Evolutionary conservation across 2,888 invertebrate species (phyloP).

Genomic region (Autographa gamma): DNA sequence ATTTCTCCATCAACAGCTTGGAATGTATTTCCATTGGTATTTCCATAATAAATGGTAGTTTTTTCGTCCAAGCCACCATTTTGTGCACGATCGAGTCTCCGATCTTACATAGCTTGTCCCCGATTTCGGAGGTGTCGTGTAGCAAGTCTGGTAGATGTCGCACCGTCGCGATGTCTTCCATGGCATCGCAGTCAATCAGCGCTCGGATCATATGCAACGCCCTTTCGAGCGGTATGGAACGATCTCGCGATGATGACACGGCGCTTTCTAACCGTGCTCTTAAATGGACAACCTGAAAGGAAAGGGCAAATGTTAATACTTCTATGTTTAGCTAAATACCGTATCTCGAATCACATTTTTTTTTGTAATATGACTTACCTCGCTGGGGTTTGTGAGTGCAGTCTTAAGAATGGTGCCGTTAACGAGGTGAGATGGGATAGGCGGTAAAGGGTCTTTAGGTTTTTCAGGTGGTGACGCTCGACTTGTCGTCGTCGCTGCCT

Average conservation of each 20-base stretch:
- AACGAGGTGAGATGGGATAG: slow-evolving; percentile 93
- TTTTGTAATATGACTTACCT: slow-evolving; percentile 80
- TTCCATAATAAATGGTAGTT: slow-evolving; percentile 98
- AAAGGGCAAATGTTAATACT: slow-evolving; percentile 36
- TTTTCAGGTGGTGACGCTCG: slow-evolving; percentile 85
- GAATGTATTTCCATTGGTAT: slow-evolving; percentile 98
- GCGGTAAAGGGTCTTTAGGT: slow-evolving; percentile 86
- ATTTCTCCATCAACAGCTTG: slow-evolving; percentile 98
- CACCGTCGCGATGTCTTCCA: slow-evolving; percentile 98
- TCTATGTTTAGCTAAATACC: slow-evolving; percentile 6
- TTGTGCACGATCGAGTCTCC: slow-evolving; percentile 99
- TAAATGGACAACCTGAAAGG: slow-evolving; percentile 92
- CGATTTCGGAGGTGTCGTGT: slow-evolving; percentile 96
- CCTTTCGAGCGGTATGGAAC: slow-evolving; percentile 94
- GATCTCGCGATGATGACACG: slow-evolving; percentile 95
- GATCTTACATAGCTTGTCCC: slow-evolving; percentile 97
- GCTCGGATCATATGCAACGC: slow-evolving; percentile 96
- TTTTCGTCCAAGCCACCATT: slow-evolving; percentile 99
- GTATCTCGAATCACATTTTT: not conserved
- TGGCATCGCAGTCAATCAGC: slow-evolving; percentile 98
- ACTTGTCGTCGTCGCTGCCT: slow-evolving; percentile 85
- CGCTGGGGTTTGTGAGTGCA: slow-evolving; percentile 97
- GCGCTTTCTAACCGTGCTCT: slow-evolving; percentile 96
- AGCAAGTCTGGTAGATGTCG: slow-evolving; percentile 97
- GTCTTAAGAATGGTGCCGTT: slow-evolving; percentile 98